Evolutionary conservation across 1,140 invertebrate species (phyloP).

Genomic region (Drosophila arizonae): DNA sequence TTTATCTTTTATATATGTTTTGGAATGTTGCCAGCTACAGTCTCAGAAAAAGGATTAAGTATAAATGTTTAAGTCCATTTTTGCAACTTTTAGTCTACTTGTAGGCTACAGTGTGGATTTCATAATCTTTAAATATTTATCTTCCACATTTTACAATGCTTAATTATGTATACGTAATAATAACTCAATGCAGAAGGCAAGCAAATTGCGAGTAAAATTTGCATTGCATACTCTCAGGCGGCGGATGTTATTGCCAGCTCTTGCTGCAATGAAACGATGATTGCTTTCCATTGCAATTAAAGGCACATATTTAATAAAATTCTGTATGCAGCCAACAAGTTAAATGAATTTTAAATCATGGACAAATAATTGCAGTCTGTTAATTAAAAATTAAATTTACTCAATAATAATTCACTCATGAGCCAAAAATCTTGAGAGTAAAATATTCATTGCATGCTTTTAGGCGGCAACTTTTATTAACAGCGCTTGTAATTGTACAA

Average conservation of each 20-base stretch:
- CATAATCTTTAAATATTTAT: not conserved
- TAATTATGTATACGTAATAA: not conserved
- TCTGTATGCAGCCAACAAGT: too few species aligned
- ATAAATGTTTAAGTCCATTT: too few species aligned
- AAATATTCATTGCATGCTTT: conserved; percentile 8
- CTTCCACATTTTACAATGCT: not conserved
- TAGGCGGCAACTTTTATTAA: not conserved
- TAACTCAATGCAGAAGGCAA: not conserved
- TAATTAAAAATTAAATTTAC: too few species aligned
- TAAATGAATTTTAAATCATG: too few species aligned
- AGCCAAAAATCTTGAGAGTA: too few species aligned
- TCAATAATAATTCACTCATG: too few species aligned
- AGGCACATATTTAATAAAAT: not conserved
- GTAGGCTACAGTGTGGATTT: too few species aligned
- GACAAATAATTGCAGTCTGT: too few species aligned
- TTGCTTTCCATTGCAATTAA: not conserved
- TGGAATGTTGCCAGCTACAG: too few species aligned
- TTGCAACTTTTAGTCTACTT: too few species aligned
- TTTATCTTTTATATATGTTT: too few species aligned
- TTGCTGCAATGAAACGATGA: not conserved
- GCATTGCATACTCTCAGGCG: not conserved
- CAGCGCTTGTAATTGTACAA: not conserved
- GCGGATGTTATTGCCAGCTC: not conserved
- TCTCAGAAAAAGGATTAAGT: too few species aligned
- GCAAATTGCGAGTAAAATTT: not conserved